phyloP scores from a whole-genome alignment of 1,140 invertebrate genomes.

The Scylla paramamosain region DNA sequence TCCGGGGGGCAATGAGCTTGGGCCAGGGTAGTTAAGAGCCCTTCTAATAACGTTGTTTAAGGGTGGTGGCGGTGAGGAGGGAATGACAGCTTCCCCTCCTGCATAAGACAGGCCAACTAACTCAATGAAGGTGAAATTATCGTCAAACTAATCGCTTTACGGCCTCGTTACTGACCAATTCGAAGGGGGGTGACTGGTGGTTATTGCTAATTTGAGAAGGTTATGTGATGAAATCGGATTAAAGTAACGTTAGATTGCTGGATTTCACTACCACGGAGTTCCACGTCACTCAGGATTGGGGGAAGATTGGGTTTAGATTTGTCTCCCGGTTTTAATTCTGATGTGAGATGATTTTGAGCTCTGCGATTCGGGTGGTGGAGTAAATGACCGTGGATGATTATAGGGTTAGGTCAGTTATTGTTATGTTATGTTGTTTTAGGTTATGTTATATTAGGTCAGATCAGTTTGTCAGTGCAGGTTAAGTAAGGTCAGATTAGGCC shows the following conservation, averaged over 20 bases:
- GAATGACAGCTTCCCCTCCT: not conserved
- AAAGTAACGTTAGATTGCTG: slow-evolving; percentile 13
- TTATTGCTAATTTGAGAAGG: not conserved
- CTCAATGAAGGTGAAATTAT: slow-evolving; percentile 14
- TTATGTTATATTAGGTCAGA: too few species aligned
- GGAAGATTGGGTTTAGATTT: not conserved
- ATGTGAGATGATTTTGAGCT: not conserved
- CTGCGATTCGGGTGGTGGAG: too few species aligned
- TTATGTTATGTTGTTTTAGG: too few species aligned
- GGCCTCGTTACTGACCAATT: not conserved
- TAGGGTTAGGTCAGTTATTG: too few species aligned
- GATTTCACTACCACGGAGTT: not conserved
- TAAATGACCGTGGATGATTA: too few species aligned
- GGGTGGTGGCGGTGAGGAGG: not conserved
- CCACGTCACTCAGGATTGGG: not conserved
- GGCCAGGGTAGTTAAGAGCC: not conserved
- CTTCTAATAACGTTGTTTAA: not conserved
- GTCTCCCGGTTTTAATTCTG: too few species aligned
- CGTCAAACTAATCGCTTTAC: not conserved
- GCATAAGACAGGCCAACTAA: not conserved
- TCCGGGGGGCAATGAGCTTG: not conserved
- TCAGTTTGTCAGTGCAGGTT: too few species aligned
- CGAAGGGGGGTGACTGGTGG: not conserved
- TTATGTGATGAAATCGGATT: not conserved
- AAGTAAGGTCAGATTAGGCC: too few species aligned